A percentile compares a stretch with the other conserved stretches of the same genome.
Evolutionary conservation across 2,888 invertebrate species (phyloP).

Genomic region (Ornithoptera alexandrae): DNA sequence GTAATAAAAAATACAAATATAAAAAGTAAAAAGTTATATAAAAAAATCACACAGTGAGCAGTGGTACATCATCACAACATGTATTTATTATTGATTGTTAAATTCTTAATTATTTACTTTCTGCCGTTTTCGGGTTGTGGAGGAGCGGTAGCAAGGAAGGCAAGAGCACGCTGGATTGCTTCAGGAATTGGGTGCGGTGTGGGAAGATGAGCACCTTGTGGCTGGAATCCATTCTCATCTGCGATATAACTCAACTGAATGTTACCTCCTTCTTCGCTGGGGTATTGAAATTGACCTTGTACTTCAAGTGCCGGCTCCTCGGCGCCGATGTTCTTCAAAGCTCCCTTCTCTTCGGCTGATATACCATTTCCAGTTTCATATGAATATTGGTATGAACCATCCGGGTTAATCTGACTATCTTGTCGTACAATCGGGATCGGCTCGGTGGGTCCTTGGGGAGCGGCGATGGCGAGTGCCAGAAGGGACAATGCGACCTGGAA

Average conservation of each 20-base stretch:
- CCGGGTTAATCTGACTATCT: slow-evolving; percentile 75
- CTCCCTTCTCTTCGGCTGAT: slow-evolving; percentile 76
- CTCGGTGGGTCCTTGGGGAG: slow-evolving; percentile 60
- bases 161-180: slow-evolving; percentile 83
- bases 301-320: slow-evolving; percentile 77
- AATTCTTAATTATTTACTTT: slow-evolving; percentile 24
- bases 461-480: slow-evolving; percentile 61
- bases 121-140: slow-evolving; percentile 57
- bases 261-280: slow-evolving; percentile 81
- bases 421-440: slow-evolving; percentile 78
- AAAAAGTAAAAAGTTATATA: slow-evolving; percentile 22
- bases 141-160: slow-evolving; percentile 83
- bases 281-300: slow-evolving; percentile 82
- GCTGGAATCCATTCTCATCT: slow-evolving; percentile 85
- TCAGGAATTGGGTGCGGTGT: slow-evolving; percentile 85
- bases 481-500: slow-evolving; percentile 66
- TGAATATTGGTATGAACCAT: slow-evolving; percentile 79
- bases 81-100: slow-evolving; percentile 5
- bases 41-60: slow-evolving; percentile 36
- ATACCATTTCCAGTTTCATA: slow-evolving; percentile 85
- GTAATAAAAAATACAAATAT: slow-evolving; percentile 30
- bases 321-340: slow-evolving; percentile 76
- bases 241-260: slow-evolving; percentile 83
- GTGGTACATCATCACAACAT: slow-evolving; percentile 21
- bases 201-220: slow-evolving; percentile 81